These are phyloP conservation scores for Sebastes goodei DNA, from an alignment of 2,797 vertebrate genomes.

Conservation along the genomic window DNA sequence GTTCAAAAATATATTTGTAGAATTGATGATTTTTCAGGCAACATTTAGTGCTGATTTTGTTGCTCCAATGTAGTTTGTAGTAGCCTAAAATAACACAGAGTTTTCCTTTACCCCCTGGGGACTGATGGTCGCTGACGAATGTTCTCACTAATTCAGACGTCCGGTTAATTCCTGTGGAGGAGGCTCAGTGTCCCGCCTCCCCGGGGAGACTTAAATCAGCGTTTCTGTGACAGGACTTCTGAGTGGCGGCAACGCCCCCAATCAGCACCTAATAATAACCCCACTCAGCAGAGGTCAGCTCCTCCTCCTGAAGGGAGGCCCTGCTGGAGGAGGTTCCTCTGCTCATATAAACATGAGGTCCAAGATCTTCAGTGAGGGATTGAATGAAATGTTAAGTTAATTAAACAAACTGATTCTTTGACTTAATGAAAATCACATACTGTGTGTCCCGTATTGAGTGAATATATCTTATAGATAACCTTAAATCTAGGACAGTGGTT, in stretches of 20 bases:
- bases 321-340: conserved; percentile 13
- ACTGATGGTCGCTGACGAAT: conserved; percentile 48
- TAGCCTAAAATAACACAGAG: neutral
- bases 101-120: neutral
- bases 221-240: conserved; percentile 55
- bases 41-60: neutral
- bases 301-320: conserved; percentile 18
- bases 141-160: conserved; percentile 62
- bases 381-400: neutral
- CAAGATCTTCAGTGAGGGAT: neutral
- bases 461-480: neutral
- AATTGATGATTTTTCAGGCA: neutral
- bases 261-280: conserved; percentile 71
- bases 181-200: conserved; percentile 60
- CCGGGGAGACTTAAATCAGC: conserved; percentile 72
- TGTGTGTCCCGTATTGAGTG: neutral
- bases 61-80: neutral
- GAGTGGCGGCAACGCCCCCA: conserved; percentile 71
- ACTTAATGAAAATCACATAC: neutral
- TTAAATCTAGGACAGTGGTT: neutral
- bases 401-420: neutral
- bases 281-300: conserved; percentile 61
- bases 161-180: conserved; percentile 64
- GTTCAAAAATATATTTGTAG: neutral
- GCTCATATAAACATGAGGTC: conserved; percentile 6